A percentile compares a stretch with the other conserved stretches of the same genome.
Conservation (phyloP, 2,797 vertebrate species). For the Myotis planiceps region DNA sequence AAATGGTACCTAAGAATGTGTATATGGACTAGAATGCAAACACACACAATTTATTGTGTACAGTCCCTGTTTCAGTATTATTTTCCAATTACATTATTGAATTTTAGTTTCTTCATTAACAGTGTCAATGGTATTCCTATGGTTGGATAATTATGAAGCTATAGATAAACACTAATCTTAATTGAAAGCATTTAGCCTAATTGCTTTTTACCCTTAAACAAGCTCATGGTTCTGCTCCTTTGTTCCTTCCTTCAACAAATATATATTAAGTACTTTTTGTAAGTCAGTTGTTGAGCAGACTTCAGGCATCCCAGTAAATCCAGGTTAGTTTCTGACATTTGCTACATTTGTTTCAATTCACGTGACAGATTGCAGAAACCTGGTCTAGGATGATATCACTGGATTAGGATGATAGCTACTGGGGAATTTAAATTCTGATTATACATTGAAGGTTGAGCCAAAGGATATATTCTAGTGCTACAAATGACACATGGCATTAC, state of each 20-base stretch:
- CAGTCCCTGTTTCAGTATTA: neutral
- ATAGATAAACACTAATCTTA: conserved; percentile 59
- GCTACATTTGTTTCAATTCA: neutral
- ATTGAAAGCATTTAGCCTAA: conserved; percentile 56
- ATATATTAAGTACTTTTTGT: neutral
- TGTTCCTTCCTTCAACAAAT: conserved; percentile 31
- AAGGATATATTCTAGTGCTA: neutral
- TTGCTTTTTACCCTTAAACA: conserved; percentile 49
- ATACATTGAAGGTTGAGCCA: neutral
- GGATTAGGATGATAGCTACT: neutral
- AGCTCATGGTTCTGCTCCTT: neutral
- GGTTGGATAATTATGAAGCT: conserved; percentile 41
- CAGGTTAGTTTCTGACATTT: neutral
- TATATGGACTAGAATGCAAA: neutral
- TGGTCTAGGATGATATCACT: neutral
- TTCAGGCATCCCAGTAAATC: neutral
- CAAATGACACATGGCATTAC: neutral
- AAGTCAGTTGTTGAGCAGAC: neutral
- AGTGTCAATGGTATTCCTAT: neutral
- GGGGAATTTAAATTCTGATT: neutral
- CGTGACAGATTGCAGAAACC: neutral
- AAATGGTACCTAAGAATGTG: neutral
- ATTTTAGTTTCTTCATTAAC: conserved; percentile 42
- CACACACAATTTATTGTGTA: neutral
- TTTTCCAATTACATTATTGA: conserved; percentile 41